Evolutionary conservation across 2,113 vertebrate genomes (phyloP).

Genomic region (Cryptomyrus ogoouensis): DNA sequence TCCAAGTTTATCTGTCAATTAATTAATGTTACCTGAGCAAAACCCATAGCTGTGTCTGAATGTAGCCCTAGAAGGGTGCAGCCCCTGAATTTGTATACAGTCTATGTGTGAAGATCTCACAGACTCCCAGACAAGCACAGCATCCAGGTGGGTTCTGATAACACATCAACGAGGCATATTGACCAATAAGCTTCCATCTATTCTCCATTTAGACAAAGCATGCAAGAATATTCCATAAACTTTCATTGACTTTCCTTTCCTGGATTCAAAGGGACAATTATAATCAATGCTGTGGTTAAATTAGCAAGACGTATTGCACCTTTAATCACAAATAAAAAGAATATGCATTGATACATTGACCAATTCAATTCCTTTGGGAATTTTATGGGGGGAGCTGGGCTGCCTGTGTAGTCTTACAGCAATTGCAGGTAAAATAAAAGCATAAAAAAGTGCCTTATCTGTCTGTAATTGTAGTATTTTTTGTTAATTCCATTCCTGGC

Average conservation of each 20-base stretch:
- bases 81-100: neutral
- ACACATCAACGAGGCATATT: neutral
- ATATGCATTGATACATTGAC: neutral
- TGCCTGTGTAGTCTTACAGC: neutral
- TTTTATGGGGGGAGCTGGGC: neutral
- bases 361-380: neutral
- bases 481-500: neutral
- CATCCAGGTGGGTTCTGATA: neutral
- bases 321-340: neutral
- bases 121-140: neutral
- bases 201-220: neutral
- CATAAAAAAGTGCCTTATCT: neutral
- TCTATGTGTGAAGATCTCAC: neutral
- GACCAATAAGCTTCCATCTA: neutral
- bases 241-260: no score
- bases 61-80: neutral
- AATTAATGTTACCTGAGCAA: neutral
- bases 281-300: neutral
- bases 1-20: neutral
- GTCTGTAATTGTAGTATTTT: neutral
- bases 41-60: neutral
- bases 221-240: neutral
- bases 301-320: neutral
- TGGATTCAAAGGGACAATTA: neutral
- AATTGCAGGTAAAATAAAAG: neutral